Base-by-base conservation (phyloP, 1,140 invertebrate species). In the Dendroctonus ponderosae region DNA sequence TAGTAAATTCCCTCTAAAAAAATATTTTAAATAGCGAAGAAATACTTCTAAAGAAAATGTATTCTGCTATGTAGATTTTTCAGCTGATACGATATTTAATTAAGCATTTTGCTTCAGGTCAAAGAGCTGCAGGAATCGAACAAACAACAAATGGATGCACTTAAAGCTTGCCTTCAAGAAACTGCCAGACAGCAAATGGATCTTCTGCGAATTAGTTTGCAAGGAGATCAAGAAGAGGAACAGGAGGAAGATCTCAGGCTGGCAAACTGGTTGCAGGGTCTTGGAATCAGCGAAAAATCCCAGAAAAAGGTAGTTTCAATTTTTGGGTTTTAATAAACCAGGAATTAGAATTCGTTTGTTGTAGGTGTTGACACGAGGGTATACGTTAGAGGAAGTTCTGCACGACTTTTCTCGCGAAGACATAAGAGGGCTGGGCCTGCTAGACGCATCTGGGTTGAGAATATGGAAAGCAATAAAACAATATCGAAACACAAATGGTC, bases 321-420 rank as follows among this genome's bases (percentile, higher is more conserved):
- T 46, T 60, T 60, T 60, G 6, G 12, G 3, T 5, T 38, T 11
- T 40, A 57, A 57, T 57, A 40, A 39, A 42, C 15, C 7, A n/a
- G 26, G 26, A 26, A 26, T 26, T 26, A 5, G 1, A 26, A 53
- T 14, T 53, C 37, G 5, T 37, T 14, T 52, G n/a, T n/a, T 52
- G 8, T 14, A 52, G 8, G 26, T 52, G 50, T 46, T 46, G 44
- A 12, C 82, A 57, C 90, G 94, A 77, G 87, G 91, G 67, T 94
- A 91, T 75, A 89, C 85, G 7, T 83, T 92, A 70, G 85, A 89
- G 57, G 91, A 95, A 79, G 79, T 96, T 38, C 78, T 93, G 44
- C 83, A 85, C 67, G 85, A 89, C 69, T 82, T 93, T 66, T 87
- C 84, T 1, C 83, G 89, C 72, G 87, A 92, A 68, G 93, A 96